phyloP scores from a whole-genome alignment of 2,797 vertebrate species.

The Cryptoprocta ferox region DNA sequence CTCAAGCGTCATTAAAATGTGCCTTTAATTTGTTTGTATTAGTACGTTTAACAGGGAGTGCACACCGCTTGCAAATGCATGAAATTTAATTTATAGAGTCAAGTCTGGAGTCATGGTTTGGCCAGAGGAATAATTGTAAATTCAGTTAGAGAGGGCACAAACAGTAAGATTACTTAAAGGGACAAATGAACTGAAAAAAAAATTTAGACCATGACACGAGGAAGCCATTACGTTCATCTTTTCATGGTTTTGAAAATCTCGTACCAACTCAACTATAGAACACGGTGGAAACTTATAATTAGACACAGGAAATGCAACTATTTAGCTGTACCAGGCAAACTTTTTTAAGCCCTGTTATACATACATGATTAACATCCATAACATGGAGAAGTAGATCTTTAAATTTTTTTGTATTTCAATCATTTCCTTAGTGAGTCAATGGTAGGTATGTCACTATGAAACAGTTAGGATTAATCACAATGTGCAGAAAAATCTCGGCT shows the following conservation, averaged over 20 bases:
- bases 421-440: background rate
- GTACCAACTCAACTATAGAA: constrained; percentile 50
- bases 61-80: constrained; percentile 15
- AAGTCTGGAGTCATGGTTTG: constrained; percentile 35
- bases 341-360: background rate
- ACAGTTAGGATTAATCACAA: background rate
- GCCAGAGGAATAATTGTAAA: constrained; percentile 33
- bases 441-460: background rate
- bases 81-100: constrained; percentile 59
- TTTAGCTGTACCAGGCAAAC: constrained; percentile 38
- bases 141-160: constrained; percentile 61
- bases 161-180: constrained; percentile 72
- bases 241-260: constrained; percentile 69
- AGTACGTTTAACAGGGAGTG: background rate
- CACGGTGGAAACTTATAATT: constrained; percentile 64
- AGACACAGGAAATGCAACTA: constrained; percentile 24
- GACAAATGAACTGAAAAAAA: constrained; percentile 66
- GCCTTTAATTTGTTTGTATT: constrained; percentile 39
- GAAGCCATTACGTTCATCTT: constrained; percentile 81
- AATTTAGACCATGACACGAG: constrained; percentile 75
- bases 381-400: background rate
- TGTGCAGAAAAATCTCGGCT: background rate
- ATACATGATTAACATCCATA: background rate
- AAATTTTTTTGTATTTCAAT: background rate
- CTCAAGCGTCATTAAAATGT: constrained; percentile 35